These are phyloP conservation scores for Gnathonemus echidnorhynchus DNA, from an alignment of 2,113 vertebrate genomes.

Conservation along the genomic window DNA sequence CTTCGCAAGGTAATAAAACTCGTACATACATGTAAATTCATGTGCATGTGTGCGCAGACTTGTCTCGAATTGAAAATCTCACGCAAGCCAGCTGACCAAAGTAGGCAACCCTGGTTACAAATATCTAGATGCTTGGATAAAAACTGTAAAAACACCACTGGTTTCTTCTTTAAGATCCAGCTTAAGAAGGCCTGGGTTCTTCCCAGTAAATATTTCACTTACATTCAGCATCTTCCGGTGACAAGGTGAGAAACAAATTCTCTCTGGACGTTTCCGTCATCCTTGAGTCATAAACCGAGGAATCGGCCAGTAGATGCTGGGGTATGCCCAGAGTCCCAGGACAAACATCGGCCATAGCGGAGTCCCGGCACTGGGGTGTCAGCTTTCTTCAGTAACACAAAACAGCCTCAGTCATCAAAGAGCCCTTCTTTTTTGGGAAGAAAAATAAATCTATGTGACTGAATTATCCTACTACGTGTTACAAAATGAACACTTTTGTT, in stretches of 20 bases:
- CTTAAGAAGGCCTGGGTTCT: not conserved
- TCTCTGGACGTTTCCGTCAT: slow-evolving; percentile 77
- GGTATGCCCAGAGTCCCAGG: slow-evolving; percentile 56
- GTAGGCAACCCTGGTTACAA: not conserved
- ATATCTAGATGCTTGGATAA: not conserved
- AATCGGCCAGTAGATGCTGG: slow-evolving; percentile 76
- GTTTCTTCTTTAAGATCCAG: not conserved
- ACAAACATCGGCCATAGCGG: slow-evolving; percentile 78
- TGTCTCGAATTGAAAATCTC: too few species aligned
- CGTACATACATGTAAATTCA: too few species aligned
- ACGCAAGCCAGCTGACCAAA: too few species aligned
- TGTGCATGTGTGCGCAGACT: too few species aligned
- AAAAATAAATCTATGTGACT: not conserved
- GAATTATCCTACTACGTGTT: not conserved
- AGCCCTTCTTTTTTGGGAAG: not conserved
- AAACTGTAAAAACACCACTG: not conserved
- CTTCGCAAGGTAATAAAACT: too few species aligned
- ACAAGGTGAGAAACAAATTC: slow-evolving; percentile 53
- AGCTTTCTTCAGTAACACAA: not conserved
- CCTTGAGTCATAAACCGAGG: slow-evolving; percentile 81
- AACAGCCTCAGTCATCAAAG: not conserved
- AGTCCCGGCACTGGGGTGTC: slow-evolving; percentile 24
- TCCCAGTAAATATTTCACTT: slow-evolving; percentile 22
- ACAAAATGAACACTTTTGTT: not conserved
- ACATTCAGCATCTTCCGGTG: slow-evolving; percentile 69